A percentile compares a stretch with the other conserved stretches of the same genome.
These are phyloP conservation scores for Eupeodes latifasciatus DNA, from an alignment of 2,888 invertebrate species.

Conservation along the genomic window DNA sequence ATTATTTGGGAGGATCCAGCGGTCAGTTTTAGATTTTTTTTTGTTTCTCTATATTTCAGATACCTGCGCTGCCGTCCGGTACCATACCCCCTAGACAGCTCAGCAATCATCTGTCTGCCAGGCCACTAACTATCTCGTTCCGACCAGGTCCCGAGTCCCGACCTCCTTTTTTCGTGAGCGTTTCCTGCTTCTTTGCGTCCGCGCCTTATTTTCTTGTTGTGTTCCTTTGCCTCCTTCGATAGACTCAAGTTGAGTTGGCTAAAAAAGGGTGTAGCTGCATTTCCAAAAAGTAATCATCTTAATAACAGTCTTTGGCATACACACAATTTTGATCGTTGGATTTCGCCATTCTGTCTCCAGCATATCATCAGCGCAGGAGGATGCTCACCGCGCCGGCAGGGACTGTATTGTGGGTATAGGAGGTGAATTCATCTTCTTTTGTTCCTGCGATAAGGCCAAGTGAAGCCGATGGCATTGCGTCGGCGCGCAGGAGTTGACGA, in stretches of 20 bases:
- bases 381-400: not conserved
- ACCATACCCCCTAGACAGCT: conserved; percentile 58
- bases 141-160: conserved; percentile 53
- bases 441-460: conserved; percentile 3
- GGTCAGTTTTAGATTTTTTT: conserved; percentile 53
- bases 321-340: conserved; percentile 72
- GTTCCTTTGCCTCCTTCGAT: not conserved
- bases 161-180: conserved; percentile 68
- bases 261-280: conserved; percentile 74
- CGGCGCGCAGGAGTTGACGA: conserved; percentile 57
- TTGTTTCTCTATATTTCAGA: not conserved
- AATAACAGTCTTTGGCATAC: conserved; percentile 74
- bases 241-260: conserved; percentile 30
- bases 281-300: conserved; percentile 77
- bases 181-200: conserved; percentile 72
- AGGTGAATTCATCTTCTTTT: conserved; percentile 15
- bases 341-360: conserved; percentile 71
- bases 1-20: conserved; percentile 72
- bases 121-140: conserved; percentile 73
- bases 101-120: conserved; percentile 70
- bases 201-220: conserved; percentile 26
- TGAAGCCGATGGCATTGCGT: conserved; percentile 46
- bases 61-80: not conserved
- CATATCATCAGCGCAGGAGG: conserved; percentile 38
- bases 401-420: not conserved